phyloP scores from a whole-genome alignment of 2,888 invertebrate genomes.

The Diadromus collaris region DNA sequence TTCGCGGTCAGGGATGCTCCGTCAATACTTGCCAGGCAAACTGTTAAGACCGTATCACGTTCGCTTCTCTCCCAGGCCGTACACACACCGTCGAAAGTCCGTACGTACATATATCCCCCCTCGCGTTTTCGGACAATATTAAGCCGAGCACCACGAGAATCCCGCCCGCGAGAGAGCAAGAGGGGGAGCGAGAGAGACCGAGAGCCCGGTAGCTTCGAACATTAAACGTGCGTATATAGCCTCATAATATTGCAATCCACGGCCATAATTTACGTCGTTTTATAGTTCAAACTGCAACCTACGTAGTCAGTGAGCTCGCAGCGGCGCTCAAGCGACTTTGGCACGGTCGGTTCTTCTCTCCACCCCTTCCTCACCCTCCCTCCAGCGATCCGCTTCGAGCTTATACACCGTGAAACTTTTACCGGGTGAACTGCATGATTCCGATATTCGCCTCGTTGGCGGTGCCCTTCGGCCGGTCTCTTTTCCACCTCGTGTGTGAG shows the following conservation, averaged over 20 bases:
- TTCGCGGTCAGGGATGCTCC: slow-evolving; percentile 57
- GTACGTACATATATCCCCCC: slow-evolving; percentile 45
- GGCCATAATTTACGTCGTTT: slow-evolving; percentile 80
- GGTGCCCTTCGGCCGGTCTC: slow-evolving; percentile 28
- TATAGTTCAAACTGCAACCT: slow-evolving; percentile 80
- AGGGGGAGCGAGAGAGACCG: neutral
- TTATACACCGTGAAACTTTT: slow-evolving; percentile 21
- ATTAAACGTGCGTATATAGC: slow-evolving; percentile 80
- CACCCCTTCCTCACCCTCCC: slow-evolving; percentile 27
- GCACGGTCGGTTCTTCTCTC: slow-evolving; percentile 74
- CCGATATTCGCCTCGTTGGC: slow-evolving; percentile 26
- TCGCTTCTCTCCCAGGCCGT: slow-evolving; percentile 12
- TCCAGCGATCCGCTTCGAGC: slow-evolving; percentile 8
- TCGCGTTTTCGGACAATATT: slow-evolving; percentile 77
- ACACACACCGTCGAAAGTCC: slow-evolving; percentile 40
- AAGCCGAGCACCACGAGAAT: slow-evolving; percentile 66
- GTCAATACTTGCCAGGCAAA: slow-evolving; percentile 59
- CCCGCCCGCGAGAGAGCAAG: slow-evolving; percentile 58
- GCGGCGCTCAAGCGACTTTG: slow-evolving; percentile 74
- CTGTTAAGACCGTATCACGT: slow-evolving; percentile 45
- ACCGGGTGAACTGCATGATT: slow-evolving; percentile 23
- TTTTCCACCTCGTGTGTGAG: slow-evolving; percentile 37
- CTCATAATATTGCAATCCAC: slow-evolving; percentile 80
- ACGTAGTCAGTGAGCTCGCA: slow-evolving; percentile 65
- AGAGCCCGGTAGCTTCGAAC: slow-evolving; percentile 78